These are phyloP conservation scores for Tylochromis polylepis DNA, from an alignment of 2,113 vertebrate species.

Conservation along the genomic window DNA sequence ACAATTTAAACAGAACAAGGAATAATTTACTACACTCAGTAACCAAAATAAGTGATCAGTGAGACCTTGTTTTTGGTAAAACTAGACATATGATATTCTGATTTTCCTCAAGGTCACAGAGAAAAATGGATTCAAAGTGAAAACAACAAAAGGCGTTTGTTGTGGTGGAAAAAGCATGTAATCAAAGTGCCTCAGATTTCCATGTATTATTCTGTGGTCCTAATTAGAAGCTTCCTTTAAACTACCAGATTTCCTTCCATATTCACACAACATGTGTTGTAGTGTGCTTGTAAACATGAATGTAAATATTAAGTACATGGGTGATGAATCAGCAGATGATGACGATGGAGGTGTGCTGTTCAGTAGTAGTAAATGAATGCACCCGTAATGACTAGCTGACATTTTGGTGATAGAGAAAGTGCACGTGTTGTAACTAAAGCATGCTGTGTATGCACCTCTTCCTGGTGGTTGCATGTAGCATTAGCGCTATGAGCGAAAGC, in stretches of 20 bases:
- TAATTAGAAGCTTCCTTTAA: neutral
- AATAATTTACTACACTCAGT: neutral
- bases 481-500: neutral
- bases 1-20: neutral
- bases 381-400: neutral
- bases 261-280: neutral
- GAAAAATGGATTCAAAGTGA: neutral
- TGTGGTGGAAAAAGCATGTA: neutral
- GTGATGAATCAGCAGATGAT: neutral
- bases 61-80: neutral
- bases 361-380: neutral
- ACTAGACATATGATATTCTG: neutral
- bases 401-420: neutral
- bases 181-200: neutral
- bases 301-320: neutral
- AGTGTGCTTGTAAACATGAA: neutral
- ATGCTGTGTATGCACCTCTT: neutral
- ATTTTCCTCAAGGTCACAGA: neutral
- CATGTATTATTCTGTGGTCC: neutral
- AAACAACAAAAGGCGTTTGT: neutral
- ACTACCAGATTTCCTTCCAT: neutral
- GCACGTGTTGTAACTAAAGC: neutral
- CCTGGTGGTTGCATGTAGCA: neutral
- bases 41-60: neutral
- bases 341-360: neutral